Conservation (phyloP, 1,140 invertebrate genomes). For the Drosophila ficusphila region DNA sequence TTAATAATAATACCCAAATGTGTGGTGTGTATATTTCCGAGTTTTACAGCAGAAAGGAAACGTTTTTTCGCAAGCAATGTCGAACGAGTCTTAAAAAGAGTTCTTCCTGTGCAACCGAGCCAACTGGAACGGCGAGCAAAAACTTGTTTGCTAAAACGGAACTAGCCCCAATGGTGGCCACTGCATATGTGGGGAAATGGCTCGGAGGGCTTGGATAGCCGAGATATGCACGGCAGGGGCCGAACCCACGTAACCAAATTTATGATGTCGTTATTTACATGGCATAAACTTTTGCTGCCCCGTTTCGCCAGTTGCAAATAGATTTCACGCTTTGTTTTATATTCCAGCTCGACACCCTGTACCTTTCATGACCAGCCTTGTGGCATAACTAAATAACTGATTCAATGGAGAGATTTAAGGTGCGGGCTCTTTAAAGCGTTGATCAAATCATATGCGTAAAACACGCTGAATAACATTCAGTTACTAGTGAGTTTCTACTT, state of each 20-base stretch:
- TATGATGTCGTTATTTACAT: constrained; percentile 82
- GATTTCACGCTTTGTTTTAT: constrained; percentile 77
- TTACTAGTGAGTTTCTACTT: background rate
- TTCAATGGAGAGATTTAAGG: constrained; percentile 13
- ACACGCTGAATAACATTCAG: background rate
- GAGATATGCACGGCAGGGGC: constrained; percentile 59
- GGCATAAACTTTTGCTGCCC: constrained; percentile 73
- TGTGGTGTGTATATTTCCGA: background rate
- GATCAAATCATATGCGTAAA: background rate
- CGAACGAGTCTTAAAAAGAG: background rate
- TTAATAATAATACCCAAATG: background rate
- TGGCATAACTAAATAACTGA: background rate
- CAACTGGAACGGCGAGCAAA: constrained; percentile 18
- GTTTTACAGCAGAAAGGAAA: background rate
- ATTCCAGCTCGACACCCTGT: constrained; percentile 42
- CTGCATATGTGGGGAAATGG: constrained; percentile 25
- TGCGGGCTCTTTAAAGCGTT: background rate
- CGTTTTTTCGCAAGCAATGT: background rate
- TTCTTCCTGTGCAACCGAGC: constrained; percentile 7
- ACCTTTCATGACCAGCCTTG: constrained; percentile 12
- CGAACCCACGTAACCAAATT: constrained; percentile 66
- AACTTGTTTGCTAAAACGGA: constrained; percentile 70
- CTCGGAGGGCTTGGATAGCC: constrained; percentile 23
- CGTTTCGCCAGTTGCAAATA: constrained; percentile 60
- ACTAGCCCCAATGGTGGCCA: constrained; percentile 55